Percentiles rank a stretch among this genome's conserved stretches.
These are phyloP conservation scores for Jaculus jaculus DNA, from an alignment of 2,113 vertebrate species.

Conservation along the genomic window DNA sequence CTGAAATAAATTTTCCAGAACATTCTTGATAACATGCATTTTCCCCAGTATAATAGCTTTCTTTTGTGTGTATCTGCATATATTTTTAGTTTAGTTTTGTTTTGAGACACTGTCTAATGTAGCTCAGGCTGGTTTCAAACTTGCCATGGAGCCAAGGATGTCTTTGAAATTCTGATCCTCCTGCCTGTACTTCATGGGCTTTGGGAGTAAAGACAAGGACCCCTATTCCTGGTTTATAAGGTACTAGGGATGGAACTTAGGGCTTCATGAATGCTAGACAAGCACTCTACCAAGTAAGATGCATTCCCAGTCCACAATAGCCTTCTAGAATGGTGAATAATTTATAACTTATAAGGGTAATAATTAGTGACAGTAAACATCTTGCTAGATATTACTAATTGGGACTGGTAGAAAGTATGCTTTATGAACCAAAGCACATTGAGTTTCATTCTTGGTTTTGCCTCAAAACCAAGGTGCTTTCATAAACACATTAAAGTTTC, in stretches of 20 bases:
- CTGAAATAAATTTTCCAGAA: slow-evolving; percentile 51
- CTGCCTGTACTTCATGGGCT: too few relatives aligned
- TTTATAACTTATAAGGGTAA: not conserved
- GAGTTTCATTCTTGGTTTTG: not conserved
- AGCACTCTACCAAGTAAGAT: too few relatives aligned
- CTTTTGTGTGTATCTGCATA: not conserved
- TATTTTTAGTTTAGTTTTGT: too few relatives aligned
- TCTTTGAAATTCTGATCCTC: too few relatives aligned
- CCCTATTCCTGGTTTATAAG: too few relatives aligned
- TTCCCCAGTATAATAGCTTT: not conserved
- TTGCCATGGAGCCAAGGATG: too few relatives aligned
- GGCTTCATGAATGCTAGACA: too few relatives aligned
- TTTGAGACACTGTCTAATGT: too few relatives aligned
- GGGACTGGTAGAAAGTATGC: not conserved
- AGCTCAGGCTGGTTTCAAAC: not conserved
- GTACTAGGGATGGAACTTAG: too few relatives aligned
- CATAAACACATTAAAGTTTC: not conserved
- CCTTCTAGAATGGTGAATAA: not conserved
- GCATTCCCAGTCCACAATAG: too few relatives aligned
- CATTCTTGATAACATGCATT: slow-evolving; percentile 16
- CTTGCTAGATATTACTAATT: not conserved
- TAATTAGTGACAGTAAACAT: not conserved
- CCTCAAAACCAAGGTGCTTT: not conserved
- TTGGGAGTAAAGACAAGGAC: too few relatives aligned
- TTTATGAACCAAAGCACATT: not conserved